phyloP scores from a whole-genome alignment of 2,888 invertebrate genomes.

The Suillia variegata region DNA sequence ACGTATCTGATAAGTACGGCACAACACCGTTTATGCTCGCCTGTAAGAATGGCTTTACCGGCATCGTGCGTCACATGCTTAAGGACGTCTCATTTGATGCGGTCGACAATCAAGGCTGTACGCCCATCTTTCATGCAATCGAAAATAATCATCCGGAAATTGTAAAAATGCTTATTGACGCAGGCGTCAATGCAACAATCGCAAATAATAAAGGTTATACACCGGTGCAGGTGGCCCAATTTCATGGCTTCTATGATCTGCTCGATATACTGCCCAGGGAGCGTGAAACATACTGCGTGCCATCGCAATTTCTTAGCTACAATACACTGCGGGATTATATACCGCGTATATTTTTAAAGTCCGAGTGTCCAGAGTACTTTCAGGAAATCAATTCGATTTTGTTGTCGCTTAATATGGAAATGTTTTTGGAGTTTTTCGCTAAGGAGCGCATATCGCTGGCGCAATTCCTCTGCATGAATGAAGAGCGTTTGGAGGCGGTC shows the following conservation, averaged over 20 bases:
- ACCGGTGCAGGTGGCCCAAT: slow-evolving; percentile 54
- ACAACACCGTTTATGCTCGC: slow-evolving; percentile 58
- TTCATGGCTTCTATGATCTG: slow-evolving; percentile 55
- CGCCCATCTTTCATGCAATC: slow-evolving; percentile 58
- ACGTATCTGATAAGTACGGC: slow-evolving; percentile 55
- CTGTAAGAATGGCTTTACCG: slow-evolving; percentile 48
- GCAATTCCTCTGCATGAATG: slow-evolving; percentile 54
- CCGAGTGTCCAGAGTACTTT: slow-evolving; percentile 59
- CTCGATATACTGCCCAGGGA: slow-evolving; percentile 49
- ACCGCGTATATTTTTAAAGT: slow-evolving; percentile 55
- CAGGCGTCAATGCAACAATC: slow-evolving; percentile 45
- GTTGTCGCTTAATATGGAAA: slow-evolving; percentile 42
- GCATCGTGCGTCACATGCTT: slow-evolving; percentile 46
- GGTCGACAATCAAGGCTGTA: slow-evolving; percentile 54
- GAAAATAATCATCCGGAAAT: slow-evolving; percentile 54
- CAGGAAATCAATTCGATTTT: slow-evolving; percentile 55
- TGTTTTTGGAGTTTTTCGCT: slow-evolving; percentile 48
- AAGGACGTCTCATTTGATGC: slow-evolving; percentile 52
- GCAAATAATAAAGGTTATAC: slow-evolving; percentile 55
- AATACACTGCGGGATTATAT: slow-evolving; percentile 53
- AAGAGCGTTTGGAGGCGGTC: slow-evolving; percentile 43
- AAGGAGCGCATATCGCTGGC: slow-evolving; percentile 44
- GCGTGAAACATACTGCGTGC: slow-evolving; percentile 42
- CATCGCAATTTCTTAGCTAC: slow-evolving; percentile 49
- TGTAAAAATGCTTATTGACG: slow-evolving; percentile 50